These are phyloP conservation scores for Salvelinus namaycush DNA, from an alignment of 2,113 vertebrate species.

Conservation along the genomic window DNA sequence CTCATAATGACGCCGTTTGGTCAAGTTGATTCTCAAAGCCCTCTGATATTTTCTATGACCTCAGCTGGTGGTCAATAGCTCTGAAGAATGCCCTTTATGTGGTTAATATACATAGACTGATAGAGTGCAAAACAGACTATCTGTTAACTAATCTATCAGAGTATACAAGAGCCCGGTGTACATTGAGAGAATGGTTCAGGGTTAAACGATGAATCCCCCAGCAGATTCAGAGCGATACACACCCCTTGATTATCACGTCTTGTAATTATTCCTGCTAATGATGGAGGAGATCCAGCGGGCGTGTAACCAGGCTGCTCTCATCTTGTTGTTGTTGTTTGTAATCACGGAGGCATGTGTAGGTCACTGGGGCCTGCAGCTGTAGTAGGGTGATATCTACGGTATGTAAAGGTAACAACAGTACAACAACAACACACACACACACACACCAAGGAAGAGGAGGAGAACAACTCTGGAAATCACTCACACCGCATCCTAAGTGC, in stretches of 20 bases:
- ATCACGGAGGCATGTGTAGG: conserved; percentile 51
- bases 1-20: conserved; percentile 7
- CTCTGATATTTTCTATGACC: not conserved
- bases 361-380: conserved; percentile 55
- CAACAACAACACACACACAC: conserved; percentile 13
- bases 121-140: too few species aligned
- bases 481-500: conserved; percentile 55
- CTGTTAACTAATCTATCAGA: not conserved
- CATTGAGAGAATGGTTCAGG: not conserved
- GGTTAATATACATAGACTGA: not conserved
- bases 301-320: conserved; percentile 34
- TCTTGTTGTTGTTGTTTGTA: conserved; percentile 49
- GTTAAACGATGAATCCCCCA: too few species aligned
- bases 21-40: conserved; percentile 42
- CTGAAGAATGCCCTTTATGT: too few species aligned
- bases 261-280: conserved; percentile 39
- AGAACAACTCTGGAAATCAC: conserved; percentile 25
- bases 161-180: not conserved
- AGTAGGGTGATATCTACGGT: conserved; percentile 34
- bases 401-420: conserved; percentile 24
- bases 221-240: conserved; percentile 11
- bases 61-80: too few species aligned
- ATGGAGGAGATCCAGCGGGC: conserved; percentile 22
- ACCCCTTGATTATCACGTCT: conserved; percentile 34
- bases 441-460: conserved; percentile 20